Evolutionary conservation across 2,113 vertebrate species (phyloP).

Genomic region (crab-eating macaque (Macaca fascicularis)): DNA sequence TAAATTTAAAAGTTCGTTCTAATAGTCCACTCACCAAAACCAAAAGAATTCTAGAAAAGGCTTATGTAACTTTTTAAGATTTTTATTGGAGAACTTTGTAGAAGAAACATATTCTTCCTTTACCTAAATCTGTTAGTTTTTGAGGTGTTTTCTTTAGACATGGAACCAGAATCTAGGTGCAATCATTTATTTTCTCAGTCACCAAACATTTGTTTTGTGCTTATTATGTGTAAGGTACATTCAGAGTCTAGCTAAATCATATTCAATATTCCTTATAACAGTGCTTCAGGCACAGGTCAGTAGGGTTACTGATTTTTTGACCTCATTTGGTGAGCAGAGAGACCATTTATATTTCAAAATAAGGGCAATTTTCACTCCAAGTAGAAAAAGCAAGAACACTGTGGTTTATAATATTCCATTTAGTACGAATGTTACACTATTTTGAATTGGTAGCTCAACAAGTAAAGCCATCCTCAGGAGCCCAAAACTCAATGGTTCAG

Average conservation of each 20-base stretch:
- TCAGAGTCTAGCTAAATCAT: not conserved
- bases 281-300: not conserved
- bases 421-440: not conserved
- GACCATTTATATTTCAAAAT: not conserved
- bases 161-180: not conserved
- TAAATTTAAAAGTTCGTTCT: not conserved
- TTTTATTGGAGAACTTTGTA: not conserved
- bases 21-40: not conserved
- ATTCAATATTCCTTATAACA: not conserved
- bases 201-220: not conserved
- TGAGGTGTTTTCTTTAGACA: not conserved
- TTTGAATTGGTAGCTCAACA: not conserved
- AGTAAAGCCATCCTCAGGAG: not conserved
- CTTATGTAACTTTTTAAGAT: not conserved
- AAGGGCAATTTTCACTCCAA: not conserved
- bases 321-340: not conserved
- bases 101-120: not conserved
- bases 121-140: not conserved
- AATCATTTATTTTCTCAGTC: not conserved
- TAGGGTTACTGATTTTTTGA: not conserved
- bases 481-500: rapidly evolving
- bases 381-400: not conserved
- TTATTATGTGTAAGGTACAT: not conserved
- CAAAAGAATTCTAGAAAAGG: not conserved
- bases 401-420: not conserved